Base-by-base conservation (phyloP, 2,113 vertebrate species). In the Nestor notabilis region DNA sequence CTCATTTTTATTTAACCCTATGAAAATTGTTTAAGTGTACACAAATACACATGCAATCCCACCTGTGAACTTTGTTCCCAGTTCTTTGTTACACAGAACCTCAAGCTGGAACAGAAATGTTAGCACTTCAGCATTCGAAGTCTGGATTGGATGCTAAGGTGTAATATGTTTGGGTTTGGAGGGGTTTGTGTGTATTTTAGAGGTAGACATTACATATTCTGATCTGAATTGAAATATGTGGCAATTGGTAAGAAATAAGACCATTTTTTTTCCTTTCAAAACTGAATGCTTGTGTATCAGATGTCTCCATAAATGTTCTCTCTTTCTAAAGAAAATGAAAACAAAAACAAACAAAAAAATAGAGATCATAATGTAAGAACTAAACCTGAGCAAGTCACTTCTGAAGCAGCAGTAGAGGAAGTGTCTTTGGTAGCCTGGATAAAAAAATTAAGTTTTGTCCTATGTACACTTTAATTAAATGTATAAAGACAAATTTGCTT, bases 231-330 rank as follows among this genome's bases (percentile, higher is more conserved):
- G 20, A 85, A 78, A 33, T 72, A 60, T 12, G 25, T 60, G 13
- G 49, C 41, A 83, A 89, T 56, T 58, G 43, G 9, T 89, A 39
- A 47, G 80, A 80, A 80, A 90, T 46, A 37, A 56, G 63, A 90
- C 41, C 91, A 39, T 93, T 97, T 71, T n/a, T 4, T 81, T 97
- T 52, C 39, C 19, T 83, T 94, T 83, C 46, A 90, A 95, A 96
- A 81, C 50, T 2, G 28, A 92, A 84, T 83, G 44, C 72, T 78
- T 91, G 29, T 64, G 21, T 83, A 79, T 53, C 49, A 70, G 66
- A 81, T 52, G 4, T 85, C 61, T 68, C 37, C 28, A 80, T 64
- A 93, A 72, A 79, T 53, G 41, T 28, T 90, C 10, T 56, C 35
- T 93, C 28, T 90, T 91, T 53, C 21, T 50, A 49, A 95, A 23